Percentiles rank a stretch among this genome's conserved stretches.
Conservation (phyloP, 64 coral and sea anemone genomes). For the Actinia equina region DNA sequence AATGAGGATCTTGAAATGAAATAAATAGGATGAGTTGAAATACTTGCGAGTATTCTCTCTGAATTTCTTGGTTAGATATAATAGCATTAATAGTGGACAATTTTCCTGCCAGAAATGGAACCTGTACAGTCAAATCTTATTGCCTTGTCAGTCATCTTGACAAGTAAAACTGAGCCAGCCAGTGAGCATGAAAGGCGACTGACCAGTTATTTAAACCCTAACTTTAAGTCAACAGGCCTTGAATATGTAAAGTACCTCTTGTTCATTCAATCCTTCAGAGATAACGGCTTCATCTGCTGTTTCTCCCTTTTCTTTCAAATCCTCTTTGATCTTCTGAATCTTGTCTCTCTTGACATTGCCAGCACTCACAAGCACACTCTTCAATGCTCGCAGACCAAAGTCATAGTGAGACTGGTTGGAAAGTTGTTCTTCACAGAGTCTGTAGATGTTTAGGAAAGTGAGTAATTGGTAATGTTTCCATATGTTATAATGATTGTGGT, state of each 20-base stretch:
- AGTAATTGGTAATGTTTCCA: too few species aligned
- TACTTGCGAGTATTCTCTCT: too few species aligned
- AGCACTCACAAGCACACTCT: slow-evolving; percentile 95
- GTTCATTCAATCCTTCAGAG: slow-evolving; percentile 95
- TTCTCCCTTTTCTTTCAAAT: slow-evolving; percentile 73
- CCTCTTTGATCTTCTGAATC: slow-evolving; percentile 92
- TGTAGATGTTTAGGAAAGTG: slow-evolving; percentile 9
- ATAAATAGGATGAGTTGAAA: neutral
- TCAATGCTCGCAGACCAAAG: slow-evolving; percentile 95
- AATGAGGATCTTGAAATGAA: slow-evolving; percentile 71
- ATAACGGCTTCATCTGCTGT: slow-evolving; percentile 92
- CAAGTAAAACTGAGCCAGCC: too few species aligned
- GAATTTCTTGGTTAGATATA: too few species aligned
- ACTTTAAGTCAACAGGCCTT: too few species aligned
- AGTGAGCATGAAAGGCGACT: too few species aligned
- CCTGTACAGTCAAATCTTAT: too few species aligned
- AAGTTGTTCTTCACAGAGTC: slow-evolving; percentile 90
- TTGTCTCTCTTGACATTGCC: slow-evolving; percentile 96
- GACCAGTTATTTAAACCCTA: too few species aligned
- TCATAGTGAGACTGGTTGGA: slow-evolving; percentile 99
- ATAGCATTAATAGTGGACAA: too few species aligned
- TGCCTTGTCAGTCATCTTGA: too few species aligned
- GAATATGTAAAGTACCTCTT: slow-evolving; percentile 78
- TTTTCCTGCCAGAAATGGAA: too few species aligned
- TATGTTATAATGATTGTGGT: neutral